Evolutionary conservation across 2,888 invertebrate species (phyloP).

Genomic region (Lymantria monacha): DNA sequence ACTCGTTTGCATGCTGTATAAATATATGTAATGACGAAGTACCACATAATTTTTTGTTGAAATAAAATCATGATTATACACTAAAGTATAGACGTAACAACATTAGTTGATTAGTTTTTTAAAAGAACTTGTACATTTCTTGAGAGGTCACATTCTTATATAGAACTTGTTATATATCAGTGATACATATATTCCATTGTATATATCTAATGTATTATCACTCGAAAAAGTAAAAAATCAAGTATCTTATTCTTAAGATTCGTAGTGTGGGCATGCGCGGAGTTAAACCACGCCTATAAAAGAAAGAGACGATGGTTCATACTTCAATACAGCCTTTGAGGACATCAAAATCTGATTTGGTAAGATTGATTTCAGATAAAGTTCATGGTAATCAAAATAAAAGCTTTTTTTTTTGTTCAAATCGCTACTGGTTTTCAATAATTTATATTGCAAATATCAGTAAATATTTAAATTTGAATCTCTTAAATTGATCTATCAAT

Average conservation of each 20-base stretch:
- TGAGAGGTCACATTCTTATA: slow-evolving; percentile 9
- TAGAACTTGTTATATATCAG: slow-evolving; percentile 22
- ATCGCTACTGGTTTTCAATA: not conserved
- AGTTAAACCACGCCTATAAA: slow-evolving; percentile 59
- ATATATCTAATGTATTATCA: slow-evolving; percentile 57
- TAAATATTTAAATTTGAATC: not conserved
- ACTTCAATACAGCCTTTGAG: slow-evolving; percentile 44
- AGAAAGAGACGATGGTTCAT: slow-evolving; percentile 61
- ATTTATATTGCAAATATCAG: not conserved
- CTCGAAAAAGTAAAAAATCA: slow-evolving; percentile 54
- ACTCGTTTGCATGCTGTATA: no score
- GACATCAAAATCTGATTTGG: slow-evolving; percentile 50
- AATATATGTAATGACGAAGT: no score
- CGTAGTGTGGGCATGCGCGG: slow-evolving; percentile 63
- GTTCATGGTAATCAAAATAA: slow-evolving; percentile 52
- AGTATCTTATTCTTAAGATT: slow-evolving; percentile 75
- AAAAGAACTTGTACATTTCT: slow-evolving; percentile 6
- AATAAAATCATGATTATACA: no score
- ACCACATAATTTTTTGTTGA: no score
- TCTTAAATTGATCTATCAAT: no score
- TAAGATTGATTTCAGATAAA: slow-evolving; percentile 68
- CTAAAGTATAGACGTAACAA: no score
- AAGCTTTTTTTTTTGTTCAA: slow-evolving; percentile 33
- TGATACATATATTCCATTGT: slow-evolving; percentile 42
- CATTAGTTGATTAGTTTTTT: no score